Base-by-base conservation (phyloP, 2,113 vertebrate species). In the Bubo blakistoni region DNA sequence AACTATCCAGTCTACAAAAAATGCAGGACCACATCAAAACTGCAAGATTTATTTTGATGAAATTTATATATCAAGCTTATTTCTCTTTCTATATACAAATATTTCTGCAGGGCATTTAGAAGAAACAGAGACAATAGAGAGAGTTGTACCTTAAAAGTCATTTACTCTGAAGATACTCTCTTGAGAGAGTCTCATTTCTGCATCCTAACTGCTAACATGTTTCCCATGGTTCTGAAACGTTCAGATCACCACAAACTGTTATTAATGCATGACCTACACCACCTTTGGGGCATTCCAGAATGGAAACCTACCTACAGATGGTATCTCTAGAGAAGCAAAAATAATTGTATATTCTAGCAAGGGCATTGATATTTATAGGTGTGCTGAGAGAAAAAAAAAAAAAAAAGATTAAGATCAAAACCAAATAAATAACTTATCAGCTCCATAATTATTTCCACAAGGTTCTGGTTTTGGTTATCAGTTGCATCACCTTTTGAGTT, bases 361-460 rank as follows among this genome's bases (percentile, higher is more conserved):
- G n/a, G 27, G 62, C 18, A 46, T 16, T 51, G 58, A 52, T 57
- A 78, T 55, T 73, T 77, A 67, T 9, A 49, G n/a, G 72, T 24
- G 6, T 32, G 67, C 9, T 51, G 47, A 81, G 11, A 42, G 24
- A 5, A 8, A 49, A 8, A 42, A 40, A 73, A 24, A 15, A 69
- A 22, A 38, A 38, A 38, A 38, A 38, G 17, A 24, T 46, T 24
- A 19, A 58, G 44, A 26, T 5, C 27, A 29, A 76, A 89, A 6
- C 13, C 2, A 15, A 73, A 55, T 62, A 5, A 46, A 7, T 67
- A 80, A 96, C 97, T 98, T 95, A 99, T 98, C 98, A 99, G 86
- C 78, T 99, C 98, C 97, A 96, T 99, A 92, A 98, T 96, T 79
- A 98, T 97, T 86, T 99, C 98, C 62, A 98, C 98, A 26, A 97